A percentile compares a stretch with the other conserved stretches of the same genome.
Evolutionary conservation across 1,140 invertebrate genomes (phyloP).

Genomic region (Panulirus ornatus): DNA sequence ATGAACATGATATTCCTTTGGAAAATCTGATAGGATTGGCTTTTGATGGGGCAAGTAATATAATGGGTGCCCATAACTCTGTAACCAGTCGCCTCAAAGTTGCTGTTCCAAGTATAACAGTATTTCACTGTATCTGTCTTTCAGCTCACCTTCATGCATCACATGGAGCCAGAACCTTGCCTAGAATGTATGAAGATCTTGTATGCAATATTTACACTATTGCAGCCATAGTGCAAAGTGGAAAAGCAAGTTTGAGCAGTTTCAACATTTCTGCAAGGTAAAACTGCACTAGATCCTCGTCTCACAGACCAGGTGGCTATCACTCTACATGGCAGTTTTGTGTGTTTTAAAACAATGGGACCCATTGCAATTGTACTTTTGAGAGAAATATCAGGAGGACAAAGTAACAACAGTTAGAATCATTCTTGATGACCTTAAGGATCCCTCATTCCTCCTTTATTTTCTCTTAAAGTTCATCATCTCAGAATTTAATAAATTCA

Average conservation of each 20-base stretch:
- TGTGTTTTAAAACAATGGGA: constrained; percentile 15
- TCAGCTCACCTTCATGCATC: background rate
- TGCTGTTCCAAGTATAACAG: constrained; percentile 2
- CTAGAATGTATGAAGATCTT: constrained; percentile 7
- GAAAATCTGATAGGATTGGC: constrained; percentile 23
- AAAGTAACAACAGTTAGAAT: background rate
- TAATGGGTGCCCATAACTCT: constrained; percentile 18
- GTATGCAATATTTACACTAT: constrained; percentile 27
- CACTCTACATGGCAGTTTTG: constrained; percentile 6
- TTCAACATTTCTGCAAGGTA: constrained; percentile 37
- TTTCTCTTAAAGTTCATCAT: constrained; percentile 20
- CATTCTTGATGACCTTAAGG: constrained; percentile 2
- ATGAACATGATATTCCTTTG: constrained; percentile 10
- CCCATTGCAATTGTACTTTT: constrained; percentile 15
- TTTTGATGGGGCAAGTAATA: constrained; percentile 3
- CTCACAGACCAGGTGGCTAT: constrained; percentile 25
- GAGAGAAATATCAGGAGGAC: background rate
- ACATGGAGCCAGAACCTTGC: constrained; percentile 18
- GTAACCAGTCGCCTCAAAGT: background rate
- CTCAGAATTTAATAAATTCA: constrained; percentile 20
- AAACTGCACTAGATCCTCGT: constrained; percentile 34
- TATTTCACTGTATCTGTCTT: constrained; percentile 20
- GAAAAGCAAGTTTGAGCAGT: constrained; percentile 8
- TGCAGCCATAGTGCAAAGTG: constrained; percentile 30
- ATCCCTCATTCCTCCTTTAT: constrained; percentile 5